Base-by-base conservation (phyloP, 2,797 vertebrate species). In the Phyllotis vaccarum region DNA sequence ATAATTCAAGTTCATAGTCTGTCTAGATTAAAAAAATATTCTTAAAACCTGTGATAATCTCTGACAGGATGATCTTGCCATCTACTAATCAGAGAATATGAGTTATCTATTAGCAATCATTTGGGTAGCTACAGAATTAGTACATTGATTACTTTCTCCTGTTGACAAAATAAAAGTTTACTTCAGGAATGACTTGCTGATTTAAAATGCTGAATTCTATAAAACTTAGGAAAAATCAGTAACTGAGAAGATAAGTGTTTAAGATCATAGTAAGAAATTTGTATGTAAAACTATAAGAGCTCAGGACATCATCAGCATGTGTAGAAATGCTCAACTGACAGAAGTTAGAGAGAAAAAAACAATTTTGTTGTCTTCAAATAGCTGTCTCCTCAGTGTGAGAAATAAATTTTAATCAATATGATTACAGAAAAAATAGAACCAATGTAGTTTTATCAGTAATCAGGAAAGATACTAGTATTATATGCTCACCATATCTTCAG, bases 381-480 rank as follows among this genome's bases (percentile, higher is more conserved):
- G 64, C 97, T 96, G 86, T 95, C 64, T 97, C 92, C 75, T 95
- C 95, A 74, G 24, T 54, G 52, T 98, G 95, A 98, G 97, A 97
- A 97, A 97, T 97, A 90, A 52, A 13, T 80, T 98, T 98, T 97
- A 97, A 97, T 98, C 97, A 98, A 95, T 97, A 94, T 89, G 88
- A 96, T 95, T 96, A 56, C 78, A 97, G 92, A 97, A 90, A 90
- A 90, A 96, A 94, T 70, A 97, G 86, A 82, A 96, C 88, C 64
- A 95, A 74, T 98, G 92, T 96, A 86, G 97, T 27, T 64, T 52
- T 92, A 91, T 81, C 54, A 56, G 72, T 74, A 92, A 93, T 56
- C n/a, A 62, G 74, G 76, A 89, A 79, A 97, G 86, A 92, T 96
- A 5, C 3, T 79, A 83, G 46, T 80, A 93, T 90, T 91, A 92